Evolutionary conservation across 2,797 vertebrate genomes (phyloP).

Genomic region (Furcifer pardalis): DNA sequence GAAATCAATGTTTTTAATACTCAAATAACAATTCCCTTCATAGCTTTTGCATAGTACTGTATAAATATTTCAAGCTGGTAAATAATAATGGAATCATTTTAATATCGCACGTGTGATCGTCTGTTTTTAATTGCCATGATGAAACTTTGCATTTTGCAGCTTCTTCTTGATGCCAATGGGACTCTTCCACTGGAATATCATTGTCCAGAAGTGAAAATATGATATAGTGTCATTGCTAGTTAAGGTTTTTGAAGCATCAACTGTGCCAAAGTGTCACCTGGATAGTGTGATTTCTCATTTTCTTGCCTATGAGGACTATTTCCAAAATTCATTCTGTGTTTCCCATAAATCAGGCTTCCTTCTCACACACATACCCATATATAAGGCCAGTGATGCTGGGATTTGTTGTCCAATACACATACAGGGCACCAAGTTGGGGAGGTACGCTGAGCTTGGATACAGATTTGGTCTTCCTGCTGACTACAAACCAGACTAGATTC

Average conservation of each 20-base stretch:
- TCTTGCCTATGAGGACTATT: background rate
- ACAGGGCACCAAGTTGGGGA: background rate
- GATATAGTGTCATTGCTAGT: background rate
- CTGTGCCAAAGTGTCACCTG: background rate
- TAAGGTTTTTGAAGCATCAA: background rate
- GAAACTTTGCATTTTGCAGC: slow-evolving; percentile 29
- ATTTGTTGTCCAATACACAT: background rate
- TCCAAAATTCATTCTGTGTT: background rate
- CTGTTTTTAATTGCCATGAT: slow-evolving; percentile 27
- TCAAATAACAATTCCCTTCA: slow-evolving; percentile 47
- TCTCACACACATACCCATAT: background rate
- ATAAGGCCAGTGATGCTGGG: background rate
- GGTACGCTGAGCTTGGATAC: no score
- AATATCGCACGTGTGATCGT: slow-evolving; percentile 20
- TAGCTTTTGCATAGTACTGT: slow-evolving; percentile 22
- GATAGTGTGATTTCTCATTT: background rate
- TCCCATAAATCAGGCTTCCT: background rate
- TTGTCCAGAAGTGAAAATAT: slow-evolving; percentile 7
- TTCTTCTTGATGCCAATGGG: slow-evolving; percentile 39
- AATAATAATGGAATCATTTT: slow-evolving; percentile 58
- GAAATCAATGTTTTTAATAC: slow-evolving; percentile 36
- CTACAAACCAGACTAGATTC: no score
- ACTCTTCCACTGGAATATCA: slow-evolving; percentile 33
- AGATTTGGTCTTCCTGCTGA: no score
- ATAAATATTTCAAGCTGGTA: slow-evolving; percentile 49